A percentile compares a stretch with the other conserved stretches of the same genome.
phyloP scores from a whole-genome alignment of 2,797 vertebrate genomes.

The Darevskia nairensis region DNA sequence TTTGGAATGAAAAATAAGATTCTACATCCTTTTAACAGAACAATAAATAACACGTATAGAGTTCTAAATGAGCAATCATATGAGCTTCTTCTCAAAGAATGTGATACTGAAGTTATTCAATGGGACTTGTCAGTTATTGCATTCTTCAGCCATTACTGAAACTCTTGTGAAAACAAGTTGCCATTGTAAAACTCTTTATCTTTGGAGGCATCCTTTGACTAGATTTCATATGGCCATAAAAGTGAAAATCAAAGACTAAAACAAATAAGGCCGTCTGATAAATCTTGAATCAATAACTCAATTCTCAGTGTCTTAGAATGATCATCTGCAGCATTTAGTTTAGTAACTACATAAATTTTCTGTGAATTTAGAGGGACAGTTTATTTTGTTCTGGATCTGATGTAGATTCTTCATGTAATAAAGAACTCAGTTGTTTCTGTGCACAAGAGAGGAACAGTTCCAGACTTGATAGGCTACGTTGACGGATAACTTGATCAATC shows the following conservation, averaged over 20 bases:
- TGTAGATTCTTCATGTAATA: slow-evolving; percentile 76
- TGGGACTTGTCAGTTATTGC: neutral
- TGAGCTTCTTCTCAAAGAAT: neutral
- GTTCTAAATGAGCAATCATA: neutral
- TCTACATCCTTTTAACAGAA: neutral
- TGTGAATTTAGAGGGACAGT: slow-evolving; percentile 27
- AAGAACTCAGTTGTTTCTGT: slow-evolving; percentile 80
- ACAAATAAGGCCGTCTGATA: slow-evolving; percentile 6
- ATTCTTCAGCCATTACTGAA: neutral
- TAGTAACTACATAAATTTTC: slow-evolving; percentile 48
- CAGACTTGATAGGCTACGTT: slow-evolving; percentile 81
- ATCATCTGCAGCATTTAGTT: slow-evolving; percentile 44
- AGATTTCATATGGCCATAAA: neutral
- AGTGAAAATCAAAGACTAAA: slow-evolving; percentile 22
- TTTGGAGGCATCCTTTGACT: neutral
- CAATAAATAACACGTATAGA: neutral
- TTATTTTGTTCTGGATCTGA: slow-evolving; percentile 53
- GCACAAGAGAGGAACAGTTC: slow-evolving; percentile 85
- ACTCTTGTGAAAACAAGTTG: neutral
- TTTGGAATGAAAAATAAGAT: neutral
- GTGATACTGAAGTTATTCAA: neutral
- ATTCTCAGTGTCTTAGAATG: slow-evolving; percentile 33
- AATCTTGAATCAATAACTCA: slow-evolving; percentile 42
- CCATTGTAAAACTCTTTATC: neutral
- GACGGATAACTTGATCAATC: slow-evolving; percentile 80